Evolutionary conservation across 2,888 invertebrate species (phyloP).

Genomic region (Boloria selene): DNA sequence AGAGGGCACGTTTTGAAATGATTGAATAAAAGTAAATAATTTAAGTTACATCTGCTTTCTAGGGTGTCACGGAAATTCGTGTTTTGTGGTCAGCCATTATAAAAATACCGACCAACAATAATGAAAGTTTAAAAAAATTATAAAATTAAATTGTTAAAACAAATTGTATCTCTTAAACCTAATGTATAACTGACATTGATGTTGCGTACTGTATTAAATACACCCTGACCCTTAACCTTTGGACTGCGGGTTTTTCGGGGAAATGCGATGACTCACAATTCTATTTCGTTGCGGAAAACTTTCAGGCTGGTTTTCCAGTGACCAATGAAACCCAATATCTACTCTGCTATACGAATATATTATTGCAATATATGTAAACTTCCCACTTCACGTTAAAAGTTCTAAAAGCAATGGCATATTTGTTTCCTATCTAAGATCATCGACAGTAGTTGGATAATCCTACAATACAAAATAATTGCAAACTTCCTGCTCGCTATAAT

Average conservation of each 20-base stretch:
- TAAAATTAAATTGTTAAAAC: too few relatives aligned
- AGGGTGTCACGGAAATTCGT: slow-evolving; percentile 9
- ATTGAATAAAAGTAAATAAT: slow-evolving; percentile 32
- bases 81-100: neutral
- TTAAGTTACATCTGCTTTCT: slow-evolving; percentile 35
- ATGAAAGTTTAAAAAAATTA: slow-evolving; percentile 1
- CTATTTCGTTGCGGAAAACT: too few relatives aligned
- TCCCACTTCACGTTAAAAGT: neutral
- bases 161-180: too few relatives aligned
- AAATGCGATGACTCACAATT: too few relatives aligned
- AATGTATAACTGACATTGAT: too few relatives aligned
- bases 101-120: slow-evolving; percentile 12
- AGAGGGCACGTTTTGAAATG: slow-evolving; percentile 28
- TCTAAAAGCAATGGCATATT: neutral
- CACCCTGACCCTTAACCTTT: too few relatives aligned
- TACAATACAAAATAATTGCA: slow-evolving; percentile 34
- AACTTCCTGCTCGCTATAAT: slow-evolving; percentile 30
- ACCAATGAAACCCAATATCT: too few relatives aligned
- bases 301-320: too few relatives aligned
- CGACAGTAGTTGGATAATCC: slow-evolving; percentile 24
- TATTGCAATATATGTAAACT: too few relatives aligned
- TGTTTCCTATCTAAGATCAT: neutral
- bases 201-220: too few relatives aligned
- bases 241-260: too few relatives aligned
- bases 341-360: too few relatives aligned